Evolutionary conservation across 2,888 invertebrate genomes (phyloP), one percentile per base, ranked within the genome.

Genomic region (Lasioglossum calceatum): DNA sequence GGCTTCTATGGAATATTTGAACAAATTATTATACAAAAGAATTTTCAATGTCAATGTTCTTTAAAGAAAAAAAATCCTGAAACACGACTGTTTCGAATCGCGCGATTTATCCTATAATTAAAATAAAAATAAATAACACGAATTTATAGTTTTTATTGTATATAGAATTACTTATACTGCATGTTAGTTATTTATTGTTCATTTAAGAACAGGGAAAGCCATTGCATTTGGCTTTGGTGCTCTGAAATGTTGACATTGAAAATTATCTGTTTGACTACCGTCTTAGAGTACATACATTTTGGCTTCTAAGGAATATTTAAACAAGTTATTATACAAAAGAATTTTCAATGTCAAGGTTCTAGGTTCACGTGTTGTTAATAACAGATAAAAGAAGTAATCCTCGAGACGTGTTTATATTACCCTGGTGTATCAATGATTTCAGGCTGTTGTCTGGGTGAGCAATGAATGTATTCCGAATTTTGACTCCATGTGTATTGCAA

Each of bases 401-500:
- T 42, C 3, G 19, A 23, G 44, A 27, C 16, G 3, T 8, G 36
- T 79, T 82, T 78, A 54, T 73, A 27, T 47, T 77, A 70, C 77
- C 70, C 36, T 39, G 73, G n/a, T 42, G 19, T 39, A 50, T 14
- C 54, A 70, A 86, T 85, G 50, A 77, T 93, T 93, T 84, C 93
- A 96, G 96, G 96, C 96, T 95, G 95, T 95, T 95, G 96, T 96
- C 96, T 96, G 96, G 96, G 96, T 95, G 94, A 96, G 96, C 95
- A 95, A 96, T 96, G 96, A 96, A 96, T 95, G 95, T 96, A 95
- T 96, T 96, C 94, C 96, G 96, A 94, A 96, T 96, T 92, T 94
- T 96, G 91, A 96, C 96, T 92, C 96, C 96, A 94, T 96, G 96
- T 96, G 96, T 96, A 94, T 95, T 96, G 95, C 96, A 96, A 95